Percentiles rank a stretch among this genome's conserved stretches.
phyloP scores from a whole-genome alignment of 1,140 invertebrate genomes.

The Drosophila carrolli region DNA sequence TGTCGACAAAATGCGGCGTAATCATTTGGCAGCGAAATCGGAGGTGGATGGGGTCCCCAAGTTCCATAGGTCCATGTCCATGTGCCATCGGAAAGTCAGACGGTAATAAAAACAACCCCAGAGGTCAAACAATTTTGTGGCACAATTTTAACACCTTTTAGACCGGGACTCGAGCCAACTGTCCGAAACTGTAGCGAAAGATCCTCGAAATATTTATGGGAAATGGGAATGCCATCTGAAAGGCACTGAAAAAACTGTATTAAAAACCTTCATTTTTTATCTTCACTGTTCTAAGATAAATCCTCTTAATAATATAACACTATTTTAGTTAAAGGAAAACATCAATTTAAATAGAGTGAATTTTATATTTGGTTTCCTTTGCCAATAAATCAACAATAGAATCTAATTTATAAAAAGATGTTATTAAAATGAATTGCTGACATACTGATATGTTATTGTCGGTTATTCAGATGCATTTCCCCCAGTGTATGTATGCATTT shows the following conservation, averaged over 20 bases:
- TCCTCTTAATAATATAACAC: too few relatives aligned
- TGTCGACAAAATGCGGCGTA: conserved; percentile 79
- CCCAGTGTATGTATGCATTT: conserved; percentile 60
- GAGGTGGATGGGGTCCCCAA: not conserved
- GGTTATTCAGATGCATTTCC: not conserved
- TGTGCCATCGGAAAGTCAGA: conserved; percentile 28
- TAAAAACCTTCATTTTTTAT: too few relatives aligned
- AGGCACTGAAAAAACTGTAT: not conserved
- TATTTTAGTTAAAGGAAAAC: too few relatives aligned
- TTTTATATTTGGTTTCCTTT: too few relatives aligned
- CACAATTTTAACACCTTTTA: conserved; percentile 80
- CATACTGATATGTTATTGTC: too few relatives aligned
- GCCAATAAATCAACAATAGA: too few relatives aligned
- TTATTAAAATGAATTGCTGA: too few relatives aligned
- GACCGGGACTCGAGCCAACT: conserved; percentile 62
- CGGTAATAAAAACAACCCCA: conserved; percentile 64
- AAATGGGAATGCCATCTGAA: conserved; percentile 25
- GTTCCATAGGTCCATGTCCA: conserved; percentile 8
- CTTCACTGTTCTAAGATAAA: too few relatives aligned
- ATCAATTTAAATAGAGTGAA: too few relatives aligned
- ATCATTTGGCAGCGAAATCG: conserved; percentile 57
- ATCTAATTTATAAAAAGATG: not conserved
- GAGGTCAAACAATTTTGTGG: conserved; percentile 69
- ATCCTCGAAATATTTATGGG: conserved; percentile 65
- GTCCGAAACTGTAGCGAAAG: conserved; percentile 31